Evolutionary conservation across 2,113 vertebrate genomes (phyloP).

Genomic region (Macquaria australasica): DNA sequence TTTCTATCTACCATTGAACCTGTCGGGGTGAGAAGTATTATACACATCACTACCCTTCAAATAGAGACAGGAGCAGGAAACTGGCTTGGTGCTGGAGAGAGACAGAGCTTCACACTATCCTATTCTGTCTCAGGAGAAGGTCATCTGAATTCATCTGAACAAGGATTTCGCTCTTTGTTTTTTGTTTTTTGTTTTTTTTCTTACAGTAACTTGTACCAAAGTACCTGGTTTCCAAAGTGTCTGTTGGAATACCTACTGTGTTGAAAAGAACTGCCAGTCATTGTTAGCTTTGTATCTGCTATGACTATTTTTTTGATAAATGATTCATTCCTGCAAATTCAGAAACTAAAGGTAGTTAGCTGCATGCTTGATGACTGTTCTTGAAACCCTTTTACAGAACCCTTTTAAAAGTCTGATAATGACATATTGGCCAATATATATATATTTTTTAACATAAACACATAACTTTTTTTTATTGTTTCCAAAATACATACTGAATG

Average conservation of each 20-base stretch:
- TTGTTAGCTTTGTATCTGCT: slow-evolving; percentile 7
- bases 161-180: slow-evolving; percentile 34
- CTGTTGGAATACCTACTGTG: slow-evolving; percentile 12
- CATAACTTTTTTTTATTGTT: background rate
- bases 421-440: background rate
- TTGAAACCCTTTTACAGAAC: background rate
- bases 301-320: background rate
- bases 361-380: background rate
- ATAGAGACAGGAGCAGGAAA: slow-evolving; percentile 65
- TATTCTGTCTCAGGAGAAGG: slow-evolving; percentile 62
- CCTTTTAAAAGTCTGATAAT: background rate
- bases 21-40: slow-evolving; percentile 63
- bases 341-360: background rate
- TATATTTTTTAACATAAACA: background rate
- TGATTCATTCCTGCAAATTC: background rate
- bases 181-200: background rate
- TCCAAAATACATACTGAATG: background rate
- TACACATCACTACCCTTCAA: slow-evolving; percentile 70
- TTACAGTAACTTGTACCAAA: slow-evolving; percentile 22
- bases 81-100: slow-evolving; percentile 49
- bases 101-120: slow-evolving; percentile 50
- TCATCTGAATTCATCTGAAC: slow-evolving; percentile 64
- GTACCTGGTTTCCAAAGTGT: slow-evolving; percentile 31
- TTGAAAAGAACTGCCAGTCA: slow-evolving; percentile 18
- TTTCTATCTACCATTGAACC: slow-evolving; percentile 47